These are phyloP conservation scores for Bucco capensis DNA, from an alignment of 2,113 vertebrate species.

Conservation along the genomic window DNA sequence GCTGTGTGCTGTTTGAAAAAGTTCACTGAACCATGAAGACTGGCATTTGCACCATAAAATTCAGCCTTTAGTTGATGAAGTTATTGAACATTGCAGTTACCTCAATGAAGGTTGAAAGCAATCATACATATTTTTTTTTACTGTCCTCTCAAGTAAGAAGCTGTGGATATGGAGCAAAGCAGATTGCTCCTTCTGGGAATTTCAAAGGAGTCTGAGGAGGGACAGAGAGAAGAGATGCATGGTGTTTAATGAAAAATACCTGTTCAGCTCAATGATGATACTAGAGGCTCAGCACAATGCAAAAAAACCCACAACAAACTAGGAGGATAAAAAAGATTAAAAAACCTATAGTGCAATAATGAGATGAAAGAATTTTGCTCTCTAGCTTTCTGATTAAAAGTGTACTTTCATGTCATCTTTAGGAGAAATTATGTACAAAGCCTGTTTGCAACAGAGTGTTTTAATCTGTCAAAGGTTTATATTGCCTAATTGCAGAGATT, in stretches of 20 bases:
- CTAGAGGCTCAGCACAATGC: background rate
- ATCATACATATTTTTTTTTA: constrained; percentile 39
- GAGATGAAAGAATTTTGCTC: constrained; percentile 66
- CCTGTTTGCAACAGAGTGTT: constrained; percentile 10
- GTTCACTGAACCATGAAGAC: constrained; percentile 68
- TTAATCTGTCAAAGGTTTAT: constrained; percentile 54
- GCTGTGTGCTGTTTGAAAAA: constrained; percentile 63
- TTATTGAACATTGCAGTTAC: constrained; percentile 69
- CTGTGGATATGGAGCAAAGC: constrained; percentile 49
- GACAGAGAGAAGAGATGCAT: constrained; percentile 20
- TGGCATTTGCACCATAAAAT: constrained; percentile 72
- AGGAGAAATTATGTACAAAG: constrained; percentile 54
- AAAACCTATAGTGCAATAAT: constrained; percentile 42
- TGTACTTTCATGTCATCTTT: constrained; percentile 48
- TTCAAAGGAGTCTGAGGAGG: constrained; percentile 42
- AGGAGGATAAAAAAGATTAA: background rate
- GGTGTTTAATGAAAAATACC: constrained; percentile 62
- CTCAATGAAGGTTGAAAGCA: constrained; percentile 56
- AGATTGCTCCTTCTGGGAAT: constrained; percentile 34
- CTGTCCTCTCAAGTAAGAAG: constrained; percentile 40
- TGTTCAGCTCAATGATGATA: constrained; percentile 49
- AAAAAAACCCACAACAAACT: background rate
- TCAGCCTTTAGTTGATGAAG: constrained; percentile 70
- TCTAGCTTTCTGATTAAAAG: constrained; percentile 66
- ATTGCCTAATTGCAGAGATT: constrained; percentile 40